phyloP scores from a whole-genome alignment of 2,113 vertebrate species.

The Eira barbara region DNA sequence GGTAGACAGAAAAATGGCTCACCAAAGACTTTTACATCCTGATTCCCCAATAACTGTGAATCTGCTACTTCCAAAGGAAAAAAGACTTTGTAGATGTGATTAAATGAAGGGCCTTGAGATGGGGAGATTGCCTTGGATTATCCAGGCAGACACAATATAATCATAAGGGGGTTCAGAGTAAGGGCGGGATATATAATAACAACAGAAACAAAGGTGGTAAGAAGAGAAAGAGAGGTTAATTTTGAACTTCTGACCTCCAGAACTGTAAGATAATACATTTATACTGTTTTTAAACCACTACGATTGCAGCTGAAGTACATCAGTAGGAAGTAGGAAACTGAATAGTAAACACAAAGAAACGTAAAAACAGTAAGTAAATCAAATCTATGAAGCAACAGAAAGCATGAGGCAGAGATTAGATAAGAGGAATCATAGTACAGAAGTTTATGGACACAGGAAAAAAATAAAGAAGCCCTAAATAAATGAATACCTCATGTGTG shows the following conservation, averaged over 20 bases:
- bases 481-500: not conserved
- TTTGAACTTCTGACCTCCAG: not conserved
- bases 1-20: not conserved
- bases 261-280: not conserved
- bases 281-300: not conserved
- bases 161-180: not conserved
- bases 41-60: not conserved
- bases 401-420: not conserved
- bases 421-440: not conserved
- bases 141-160: not conserved
- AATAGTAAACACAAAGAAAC: not conserved
- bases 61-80: not conserved
- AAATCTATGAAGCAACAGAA: not conserved
- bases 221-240: not conserved
- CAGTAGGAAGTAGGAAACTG: not conserved
- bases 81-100: not conserved
- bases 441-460: not conserved
- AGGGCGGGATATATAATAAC: not conserved
- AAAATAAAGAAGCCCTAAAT: not conserved
- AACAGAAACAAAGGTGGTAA: not conserved
- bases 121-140: not conserved
- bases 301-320: not conserved
- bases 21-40: not conserved
- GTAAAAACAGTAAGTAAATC: not conserved
- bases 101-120: not conserved